Evolutionary conservation across 2,888 invertebrate genomes (phyloP).

Genomic region (Malacosoma neustria): DNA sequence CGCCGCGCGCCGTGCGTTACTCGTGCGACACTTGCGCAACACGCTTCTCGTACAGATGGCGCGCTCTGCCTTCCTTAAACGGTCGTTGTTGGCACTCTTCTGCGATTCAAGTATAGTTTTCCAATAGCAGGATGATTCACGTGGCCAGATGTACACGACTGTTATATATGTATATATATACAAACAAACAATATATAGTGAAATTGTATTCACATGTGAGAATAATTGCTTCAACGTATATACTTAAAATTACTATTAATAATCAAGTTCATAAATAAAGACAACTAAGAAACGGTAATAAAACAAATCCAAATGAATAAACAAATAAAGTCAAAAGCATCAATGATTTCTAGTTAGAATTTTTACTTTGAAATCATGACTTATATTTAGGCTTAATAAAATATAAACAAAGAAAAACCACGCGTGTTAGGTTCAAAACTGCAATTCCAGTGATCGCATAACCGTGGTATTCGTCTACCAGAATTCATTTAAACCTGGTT

Average conservation of each 20-base stretch:
- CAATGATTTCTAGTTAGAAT: too few relatives aligned
- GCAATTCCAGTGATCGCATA: constrained; percentile 23
- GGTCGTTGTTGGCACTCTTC: constrained; percentile 20
- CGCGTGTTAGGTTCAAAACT: constrained; percentile 21
- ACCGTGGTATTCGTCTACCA: constrained; percentile 20
- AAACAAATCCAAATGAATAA: too few relatives aligned
- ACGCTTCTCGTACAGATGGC: constrained; percentile 59
- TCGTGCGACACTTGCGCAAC: constrained; percentile 54
- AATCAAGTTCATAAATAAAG: too few relatives aligned
- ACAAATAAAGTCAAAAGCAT: too few relatives aligned
- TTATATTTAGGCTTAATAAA: background rate
- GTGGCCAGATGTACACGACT: too few relatives aligned
- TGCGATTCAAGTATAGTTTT: background rate
- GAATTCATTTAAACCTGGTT: background rate
- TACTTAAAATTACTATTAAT: too few relatives aligned
- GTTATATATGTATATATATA: too few relatives aligned
- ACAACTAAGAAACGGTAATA: too few relatives aligned
- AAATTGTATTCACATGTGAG: too few relatives aligned
- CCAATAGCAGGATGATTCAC: background rate
- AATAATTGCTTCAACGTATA: too few relatives aligned
- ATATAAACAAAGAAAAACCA: constrained; percentile 20
- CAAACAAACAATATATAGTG: too few relatives aligned
- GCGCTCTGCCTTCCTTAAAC: constrained; percentile 60
- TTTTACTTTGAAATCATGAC: background rate
- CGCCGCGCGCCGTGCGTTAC: constrained; percentile 59